A percentile compares a stretch with the other conserved stretches of the same genome.
These are phyloP conservation scores for Tinamus major DNA, from an alignment of 2,797 vertebrate species.

Conservation along the genomic window DNA sequence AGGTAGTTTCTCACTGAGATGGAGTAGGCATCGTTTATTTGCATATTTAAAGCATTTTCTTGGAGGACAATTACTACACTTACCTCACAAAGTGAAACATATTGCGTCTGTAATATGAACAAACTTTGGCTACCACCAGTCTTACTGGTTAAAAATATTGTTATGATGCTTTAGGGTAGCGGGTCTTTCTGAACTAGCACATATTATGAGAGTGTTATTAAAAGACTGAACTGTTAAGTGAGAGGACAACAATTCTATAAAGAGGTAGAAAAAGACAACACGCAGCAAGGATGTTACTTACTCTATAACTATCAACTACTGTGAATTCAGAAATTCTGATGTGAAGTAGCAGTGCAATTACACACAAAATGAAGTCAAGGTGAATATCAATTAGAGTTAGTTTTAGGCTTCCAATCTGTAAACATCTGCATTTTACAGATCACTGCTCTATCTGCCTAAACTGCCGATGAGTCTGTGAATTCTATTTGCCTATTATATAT, in stretches of 20 bases:
- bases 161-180: neutral
- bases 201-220: constrained; percentile 4
- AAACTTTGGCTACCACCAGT: neutral
- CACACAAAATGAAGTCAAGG: constrained; percentile 65
- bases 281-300: neutral
- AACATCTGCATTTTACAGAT: constrained; percentile 51
- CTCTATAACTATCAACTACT: constrained; percentile 46
- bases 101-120: neutral
- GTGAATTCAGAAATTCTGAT: constrained; percentile 48
- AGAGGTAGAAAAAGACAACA: neutral
- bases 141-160: neutral
- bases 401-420: constrained; percentile 46
- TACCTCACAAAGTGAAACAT: neutral
- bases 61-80: neutral
- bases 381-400: constrained; percentile 64
- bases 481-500: neutral
- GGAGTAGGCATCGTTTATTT: neutral
- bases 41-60: neutral
- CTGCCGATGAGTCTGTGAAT: neutral
- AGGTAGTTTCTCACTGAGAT: neutral
- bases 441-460: constrained; percentile 32
- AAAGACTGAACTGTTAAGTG: neutral
- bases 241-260: constrained; percentile 1
- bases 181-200: neutral
- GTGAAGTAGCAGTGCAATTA: constrained; percentile 57